Base-by-base conservation (phyloP, 2,888 invertebrate species). In the Hemicrepidius hirtus region DNA sequence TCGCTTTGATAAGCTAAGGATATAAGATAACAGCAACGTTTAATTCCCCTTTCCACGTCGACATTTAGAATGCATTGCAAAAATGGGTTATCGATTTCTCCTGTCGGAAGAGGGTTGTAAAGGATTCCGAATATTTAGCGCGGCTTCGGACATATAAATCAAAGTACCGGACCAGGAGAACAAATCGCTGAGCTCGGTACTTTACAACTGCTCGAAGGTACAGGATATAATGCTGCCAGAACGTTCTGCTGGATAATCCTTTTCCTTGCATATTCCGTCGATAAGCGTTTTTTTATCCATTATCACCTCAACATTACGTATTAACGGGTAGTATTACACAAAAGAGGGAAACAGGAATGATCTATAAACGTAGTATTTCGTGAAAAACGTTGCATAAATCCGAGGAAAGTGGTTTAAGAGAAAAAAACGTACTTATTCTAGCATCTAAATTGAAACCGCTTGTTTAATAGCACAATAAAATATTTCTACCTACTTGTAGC, bases 101-200 rank as follows among this genome's bases (percentile, higher is more conserved):
- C 76, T 76, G 77, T 78, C 62, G 82, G 81, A 82, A 81, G 78
- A 80, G 78, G 77, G 79, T 78, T 78, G 79, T 80, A 75, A 81
- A 79, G 80, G 78, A 82, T 83, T 81, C 83, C 80, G 83, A 84
- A 84, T 84, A 84, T 84, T 84, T 84, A 83, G 83, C 83, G 79
- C 77, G 76, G 78, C 75, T 79, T 80, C 80, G 82, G 81, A 82
- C 77, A 77, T 82, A 84, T 85, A 85, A 84, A 85, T 85, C 84
- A 85, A 82, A 84, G 81, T 78, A 79, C 80, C 75, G 79, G 80
- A 73, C 79, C 80, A 76, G 80, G 79, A 80, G 78, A 79, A 82
- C 82, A 82, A 84, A 84, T 83, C 82, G 84, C 84, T 84, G 84
- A 83, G 82, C 81, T 81, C 79, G 80, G 80, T 80, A 83, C 80